Evolutionary conservation across 2,888 invertebrate genomes (phyloP).

Genomic region (Siphlonurus alternatus): DNA sequence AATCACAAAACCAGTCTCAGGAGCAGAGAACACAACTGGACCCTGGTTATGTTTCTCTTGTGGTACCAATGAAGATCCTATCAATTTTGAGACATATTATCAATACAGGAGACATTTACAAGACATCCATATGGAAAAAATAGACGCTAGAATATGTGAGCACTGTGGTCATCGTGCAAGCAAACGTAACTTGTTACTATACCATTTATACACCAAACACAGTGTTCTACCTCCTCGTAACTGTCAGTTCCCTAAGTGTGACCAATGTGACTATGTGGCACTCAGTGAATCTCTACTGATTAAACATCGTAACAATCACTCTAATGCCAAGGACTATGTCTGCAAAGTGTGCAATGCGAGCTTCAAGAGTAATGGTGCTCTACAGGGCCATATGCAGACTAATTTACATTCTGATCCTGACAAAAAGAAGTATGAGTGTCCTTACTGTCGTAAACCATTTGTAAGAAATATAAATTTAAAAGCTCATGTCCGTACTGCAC

Average conservation of each 20-base stretch:
- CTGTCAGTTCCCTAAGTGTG: conserved; percentile 62
- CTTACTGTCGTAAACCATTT: conserved; percentile 59
- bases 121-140: conserved; percentile 52
- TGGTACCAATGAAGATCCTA: conserved; percentile 44
- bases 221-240: conserved; percentile 49
- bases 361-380: conserved; percentile 25
- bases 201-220: conserved; percentile 67
- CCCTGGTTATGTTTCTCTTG: conserved; percentile 72
- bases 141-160: conserved; percentile 62
- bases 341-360: conserved; percentile 39
- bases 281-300: conserved; percentile 50
- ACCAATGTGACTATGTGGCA: conserved; percentile 55
- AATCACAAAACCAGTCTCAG: conserved; percentile 15
- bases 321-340: conserved; percentile 24
- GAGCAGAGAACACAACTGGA: conserved; percentile 29
- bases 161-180: conserved; percentile 64
- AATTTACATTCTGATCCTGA: conserved; percentile 24
- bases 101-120: conserved; percentile 63
- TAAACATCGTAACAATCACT: conserved; percentile 49
- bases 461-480: conserved; percentile 50
- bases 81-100: conserved; percentile 60
- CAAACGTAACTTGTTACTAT: conserved; percentile 54
- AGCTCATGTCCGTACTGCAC: conserved; percentile 47
- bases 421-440: conserved; percentile 34
- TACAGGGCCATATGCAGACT: conserved; percentile 32